Evolutionary conservation across 2,113 vertebrate genomes (phyloP).

Genomic region (Ursus arctos): DNA sequence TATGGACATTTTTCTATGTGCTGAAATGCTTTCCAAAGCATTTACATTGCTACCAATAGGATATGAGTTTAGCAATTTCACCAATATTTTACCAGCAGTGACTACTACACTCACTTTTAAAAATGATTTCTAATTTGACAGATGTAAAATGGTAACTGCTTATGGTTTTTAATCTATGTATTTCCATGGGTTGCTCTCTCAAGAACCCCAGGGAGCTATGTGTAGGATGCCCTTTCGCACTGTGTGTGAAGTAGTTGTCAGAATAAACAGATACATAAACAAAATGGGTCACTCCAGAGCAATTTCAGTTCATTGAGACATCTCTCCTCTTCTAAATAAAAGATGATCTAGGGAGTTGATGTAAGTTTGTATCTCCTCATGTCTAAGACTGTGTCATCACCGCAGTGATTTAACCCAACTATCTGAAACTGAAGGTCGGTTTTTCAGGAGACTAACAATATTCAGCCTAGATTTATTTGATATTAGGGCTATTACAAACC

Average conservation of each 20-base stretch:
- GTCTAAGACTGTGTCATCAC: conserved; percentile 71
- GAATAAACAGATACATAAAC: conserved; percentile 18
- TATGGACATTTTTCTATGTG: neutral
- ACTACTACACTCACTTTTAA: neutral
- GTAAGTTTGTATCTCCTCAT: conserved; percentile 46
- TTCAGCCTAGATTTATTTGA: conserved; percentile 72
- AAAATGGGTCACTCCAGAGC: conserved; percentile 64
- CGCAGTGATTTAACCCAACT: conserved; percentile 72
- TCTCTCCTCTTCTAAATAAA: conserved; percentile 77
- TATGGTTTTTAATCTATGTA: conserved; percentile 30
- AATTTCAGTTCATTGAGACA: conserved; percentile 79
- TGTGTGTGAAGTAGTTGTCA: neutral
- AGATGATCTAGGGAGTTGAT: conserved; percentile 78
- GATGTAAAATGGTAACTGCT: conserved; percentile 45
- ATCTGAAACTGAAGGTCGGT: conserved; percentile 67
- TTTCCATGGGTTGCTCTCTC: neutral
- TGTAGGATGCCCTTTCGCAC: neutral
- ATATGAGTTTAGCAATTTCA: neutral
- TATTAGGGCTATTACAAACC: conserved; percentile 68
- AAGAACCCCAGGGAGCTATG: neutral
- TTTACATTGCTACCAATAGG: neutral
- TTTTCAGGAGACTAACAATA: conserved; percentile 72
- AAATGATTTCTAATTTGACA: conserved; percentile 62
- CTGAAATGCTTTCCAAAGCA: neutral
- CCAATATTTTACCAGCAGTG: neutral